phyloP scores from a whole-genome alignment of 2,888 invertebrate genomes.

The Drosophila picticornis region DNA sequence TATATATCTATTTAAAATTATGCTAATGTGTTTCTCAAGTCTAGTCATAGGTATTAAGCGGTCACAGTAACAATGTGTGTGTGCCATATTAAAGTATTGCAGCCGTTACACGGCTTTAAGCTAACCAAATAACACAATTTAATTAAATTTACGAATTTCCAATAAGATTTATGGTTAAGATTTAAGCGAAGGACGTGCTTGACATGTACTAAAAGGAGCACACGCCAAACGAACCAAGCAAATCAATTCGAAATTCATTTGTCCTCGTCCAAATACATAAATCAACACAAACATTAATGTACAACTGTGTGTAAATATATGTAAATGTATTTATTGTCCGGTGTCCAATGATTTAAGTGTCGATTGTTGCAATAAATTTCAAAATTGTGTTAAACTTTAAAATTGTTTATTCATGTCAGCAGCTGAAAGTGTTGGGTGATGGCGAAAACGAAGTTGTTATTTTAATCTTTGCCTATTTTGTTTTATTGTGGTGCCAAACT shows the following conservation, averaged over 20 bases:
- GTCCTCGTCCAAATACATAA: constrained; percentile 21
- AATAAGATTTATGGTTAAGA: constrained; percentile 36
- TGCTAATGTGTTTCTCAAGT: constrained; percentile 47
- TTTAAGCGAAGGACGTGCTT: constrained; percentile 28
- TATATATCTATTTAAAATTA: constrained; percentile 25
- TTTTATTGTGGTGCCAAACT: constrained; percentile 34
- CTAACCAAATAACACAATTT: constrained; percentile 44
- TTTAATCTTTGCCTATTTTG: background rate
- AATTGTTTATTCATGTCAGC: constrained; percentile 21
- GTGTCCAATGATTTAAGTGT: constrained; percentile 47
- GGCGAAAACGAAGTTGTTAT: background rate
- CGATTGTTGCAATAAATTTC: constrained; percentile 65
- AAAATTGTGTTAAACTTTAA: constrained; percentile 43
- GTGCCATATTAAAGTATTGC: constrained; percentile 62
- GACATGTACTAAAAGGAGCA: constrained; percentile 8
- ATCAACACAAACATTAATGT: constrained; percentile 44
- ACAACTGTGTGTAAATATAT: constrained; percentile 59
- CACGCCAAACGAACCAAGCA: constrained; percentile 1
- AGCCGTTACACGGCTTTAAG: constrained; percentile 71
- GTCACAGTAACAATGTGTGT: constrained; percentile 44
- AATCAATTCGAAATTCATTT: constrained; percentile 29
- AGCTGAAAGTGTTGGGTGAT: constrained; percentile 6
- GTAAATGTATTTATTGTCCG: constrained; percentile 23
- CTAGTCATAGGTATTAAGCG: constrained; percentile 47
- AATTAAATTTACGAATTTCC: constrained; percentile 19